Evolutionary conservation across 2,113 vertebrate genomes (phyloP), one percentile per base, ranked within the genome.

Genomic region (Chrysochloris asiatica): DNA sequence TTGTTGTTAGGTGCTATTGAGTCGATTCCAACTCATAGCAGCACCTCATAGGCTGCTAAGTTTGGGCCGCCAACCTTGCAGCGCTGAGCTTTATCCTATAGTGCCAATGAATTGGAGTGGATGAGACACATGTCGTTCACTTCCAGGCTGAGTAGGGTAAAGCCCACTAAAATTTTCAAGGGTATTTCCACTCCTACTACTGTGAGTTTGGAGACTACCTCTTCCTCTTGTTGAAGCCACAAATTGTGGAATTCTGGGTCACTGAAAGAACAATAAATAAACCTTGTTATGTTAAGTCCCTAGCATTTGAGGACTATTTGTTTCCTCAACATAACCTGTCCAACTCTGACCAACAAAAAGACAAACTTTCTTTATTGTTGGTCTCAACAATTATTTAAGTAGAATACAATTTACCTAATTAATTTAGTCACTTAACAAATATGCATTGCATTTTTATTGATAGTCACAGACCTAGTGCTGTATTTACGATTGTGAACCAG

Each of bases 401-500:
- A 81, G n/a, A 52, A 78, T 52, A 77, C 3, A 93, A 30, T 88
- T 78, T 84, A 92, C 22, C n/a, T 76, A 86, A 81, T 45, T 84
- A 71, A 67, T 43, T 61, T 26, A 47, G 75, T 48, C 45, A 30
- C n/a, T 82, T 33, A 59, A 4, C 80, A 75, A 86, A 48, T 43
- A 88, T 69, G 45, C 59, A 69, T 77, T 90, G 54, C 59, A 30
- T 79, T 83, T 59, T 69, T 76, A 59, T 30, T 65, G 24, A 41
- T 73, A 88, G 6, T 67, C 41, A 87, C 38, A 88, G 21, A 93
- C 0, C 47, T 78, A 78, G 3, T 75, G 19, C 41, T 45, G 28
- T n/a, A n/a, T n/a, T n/a, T n/a, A n/a, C n/a, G n/a, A n/a, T n/a
- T n/a, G n/a, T n/a, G n/a, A n/a, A n/a, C n/a, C n/a, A n/a, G n/a